phyloP scores from a whole-genome alignment of 2,888 invertebrate genomes.

The Penaeus monodon region DNA sequence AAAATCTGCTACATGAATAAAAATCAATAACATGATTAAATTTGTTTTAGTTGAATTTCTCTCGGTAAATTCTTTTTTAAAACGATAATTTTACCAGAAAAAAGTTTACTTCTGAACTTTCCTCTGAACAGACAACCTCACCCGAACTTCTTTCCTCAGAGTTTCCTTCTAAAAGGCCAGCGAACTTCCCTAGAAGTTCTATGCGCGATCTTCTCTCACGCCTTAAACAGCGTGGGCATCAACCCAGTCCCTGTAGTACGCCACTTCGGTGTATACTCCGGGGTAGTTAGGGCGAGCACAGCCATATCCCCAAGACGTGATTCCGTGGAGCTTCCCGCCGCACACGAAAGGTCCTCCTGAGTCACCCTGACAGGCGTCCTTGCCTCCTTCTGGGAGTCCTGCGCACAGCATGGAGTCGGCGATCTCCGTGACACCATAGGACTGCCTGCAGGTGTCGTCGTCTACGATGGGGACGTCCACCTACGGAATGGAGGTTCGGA shows the following conservation, averaged over 20 bases:
- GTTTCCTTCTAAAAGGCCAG: too few relatives aligned
- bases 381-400: constrained; percentile 2
- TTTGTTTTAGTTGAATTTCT: too few relatives aligned
- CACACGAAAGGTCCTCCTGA: constrained; percentile 66
- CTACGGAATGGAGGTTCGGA: not conserved
- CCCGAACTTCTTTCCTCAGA: too few relatives aligned
- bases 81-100: too few relatives aligned
- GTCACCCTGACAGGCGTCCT: constrained; percentile 29
- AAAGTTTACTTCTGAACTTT: too few relatives aligned
- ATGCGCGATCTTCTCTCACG: too few relatives aligned
- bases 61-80: too few relatives aligned
- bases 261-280: constrained; percentile 37
- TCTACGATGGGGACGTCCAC: not conserved
- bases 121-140: too few relatives aligned
- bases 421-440: not conserved
- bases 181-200: too few relatives aligned
- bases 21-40: too few relatives aligned
- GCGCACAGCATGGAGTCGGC: constrained; percentile 20
- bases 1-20: too few relatives aligned
- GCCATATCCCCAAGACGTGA: constrained; percentile 12
- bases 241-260: constrained; percentile 65
- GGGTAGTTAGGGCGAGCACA: constrained; percentile 6
- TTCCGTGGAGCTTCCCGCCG: constrained; percentile 25
- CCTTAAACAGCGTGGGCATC: constrained; percentile 5
- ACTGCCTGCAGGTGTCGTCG: not conserved